phyloP scores from a whole-genome alignment of 2,113 vertebrate genomes.

The Myxocyprinus asiaticus region DNA sequence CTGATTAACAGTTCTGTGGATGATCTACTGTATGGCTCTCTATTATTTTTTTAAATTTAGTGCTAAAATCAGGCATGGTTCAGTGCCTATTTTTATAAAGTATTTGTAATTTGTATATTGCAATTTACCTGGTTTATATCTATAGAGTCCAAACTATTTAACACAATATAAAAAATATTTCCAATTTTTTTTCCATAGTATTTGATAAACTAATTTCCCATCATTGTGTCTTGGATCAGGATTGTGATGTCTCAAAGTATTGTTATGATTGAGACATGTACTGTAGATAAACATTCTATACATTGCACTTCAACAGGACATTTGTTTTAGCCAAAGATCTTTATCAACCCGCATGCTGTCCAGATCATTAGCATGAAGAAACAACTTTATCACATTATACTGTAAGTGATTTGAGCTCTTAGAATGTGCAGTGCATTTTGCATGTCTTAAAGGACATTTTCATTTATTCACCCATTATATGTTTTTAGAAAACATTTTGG shows the following conservation, averaged over 20 bases:
- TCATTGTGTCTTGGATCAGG: constrained; percentile 1
- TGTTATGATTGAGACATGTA: constrained; percentile 1
- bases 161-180: neutral
- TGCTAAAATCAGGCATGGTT: neutral
- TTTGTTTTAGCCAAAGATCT: constrained; percentile 26
- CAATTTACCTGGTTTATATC: neutral
- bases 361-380: constrained; percentile 5
- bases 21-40: neutral
- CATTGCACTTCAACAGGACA: neutral
- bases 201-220: neutral
- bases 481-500: too few relatives aligned
- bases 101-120: neutral
- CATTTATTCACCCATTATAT: too few relatives aligned
- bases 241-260: neutral
- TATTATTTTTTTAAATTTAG: neutral
- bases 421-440: too few relatives aligned
- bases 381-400: neutral
- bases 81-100: neutral
- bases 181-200: neutral
- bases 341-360: neutral
- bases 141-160: neutral
- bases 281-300: constrained; percentile 6
- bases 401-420: neutral
- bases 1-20: neutral
- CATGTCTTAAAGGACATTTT: too few relatives aligned